Evolutionary conservation across 35 echinoderm and acorn worm genomes (phyloP).

Genomic region (Strongylocentrotus purpuratus): DNA sequence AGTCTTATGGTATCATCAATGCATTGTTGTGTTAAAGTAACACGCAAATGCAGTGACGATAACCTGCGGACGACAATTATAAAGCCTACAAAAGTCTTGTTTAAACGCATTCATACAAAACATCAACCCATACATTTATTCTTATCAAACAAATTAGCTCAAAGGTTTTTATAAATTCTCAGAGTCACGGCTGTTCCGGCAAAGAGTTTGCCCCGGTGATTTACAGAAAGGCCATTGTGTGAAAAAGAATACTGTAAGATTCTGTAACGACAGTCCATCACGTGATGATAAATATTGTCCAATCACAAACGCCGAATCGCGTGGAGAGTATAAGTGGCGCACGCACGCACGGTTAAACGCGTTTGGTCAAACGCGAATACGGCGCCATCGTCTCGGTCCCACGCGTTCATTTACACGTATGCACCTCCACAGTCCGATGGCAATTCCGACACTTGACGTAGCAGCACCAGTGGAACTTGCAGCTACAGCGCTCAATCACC

Average conservation of each 20-base stretch:
- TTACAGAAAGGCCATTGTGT: background rate
- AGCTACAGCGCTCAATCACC: conserved; percentile 88
- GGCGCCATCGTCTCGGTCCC: background rate
- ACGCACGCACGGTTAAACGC: background rate
- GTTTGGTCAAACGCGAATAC: background rate
- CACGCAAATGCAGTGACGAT: too few relatives aligned
- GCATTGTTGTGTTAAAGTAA: too few relatives aligned
- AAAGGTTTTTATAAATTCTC: too few relatives aligned
- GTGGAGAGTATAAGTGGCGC: background rate
- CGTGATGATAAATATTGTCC: conserved; percentile 2
- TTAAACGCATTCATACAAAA: too few relatives aligned
- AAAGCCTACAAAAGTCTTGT: too few relatives aligned
- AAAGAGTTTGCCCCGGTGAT: too few relatives aligned
- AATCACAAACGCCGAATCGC: background rate
- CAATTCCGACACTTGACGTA: conserved; percentile 94
- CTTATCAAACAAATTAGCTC: too few relatives aligned
- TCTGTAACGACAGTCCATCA: background rate
- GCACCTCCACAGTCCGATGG: conserved; percentile 81
- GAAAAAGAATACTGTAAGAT: background rate
- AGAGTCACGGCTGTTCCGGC: too few relatives aligned
- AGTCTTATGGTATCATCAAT: too few relatives aligned
- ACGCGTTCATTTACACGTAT: conserved; percentile 88
- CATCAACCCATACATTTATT: too few relatives aligned
- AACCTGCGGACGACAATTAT: too few relatives aligned
- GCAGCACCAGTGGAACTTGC: conserved; percentile 99